Base-by-base conservation (phyloP, 2,113 vertebrate species). In the Podarcis muralis region DNA sequence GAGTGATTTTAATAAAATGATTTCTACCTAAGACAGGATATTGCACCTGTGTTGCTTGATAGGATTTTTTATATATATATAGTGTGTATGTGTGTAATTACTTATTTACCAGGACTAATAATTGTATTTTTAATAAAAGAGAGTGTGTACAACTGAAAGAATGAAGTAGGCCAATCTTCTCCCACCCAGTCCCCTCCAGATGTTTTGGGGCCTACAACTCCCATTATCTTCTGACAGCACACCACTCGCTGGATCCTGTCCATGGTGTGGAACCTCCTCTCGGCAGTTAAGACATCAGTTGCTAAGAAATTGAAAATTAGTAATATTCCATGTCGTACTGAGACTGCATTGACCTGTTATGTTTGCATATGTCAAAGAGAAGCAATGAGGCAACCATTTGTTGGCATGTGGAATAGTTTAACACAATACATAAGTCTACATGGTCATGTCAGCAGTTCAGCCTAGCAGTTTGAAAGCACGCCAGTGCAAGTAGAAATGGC, bases 1-100 rank as follows among this genome's bases (percentile, higher is more conserved):
- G 81, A 81, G 6, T 57, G 37, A 57, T 53, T 32, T 80, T 80
- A 57, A 12, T 32, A 48, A 79, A 68, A n/a, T 69, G 37, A 18
- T 79, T 86, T 86, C 53, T 40, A 35, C 69, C 69, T 85, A 75
- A 75, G 53, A 59, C 35, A 71, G 82, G 40, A 84, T 71, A 84
- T 84, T 84, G 32, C 40, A 83, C 12, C 15, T 30, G 37, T 16
- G 23, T 69, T 8, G 43, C 3, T n/a, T 83, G 11, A 68, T n/a
- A 30, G 23, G 37, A 43, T 5, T 40, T 40, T 43, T 1, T 43
- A 43, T 43, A 43, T 43, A 43, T 43, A 43, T 6, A 5, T 68
- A 15, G 57, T 6, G 40, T 7, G 40, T 43, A 43, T 43, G 43
- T 43, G 43, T 43, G 43, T 43, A 84, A 74, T 84, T 12, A 25